Percentiles rank a stretch among this genome's conserved stretches.
These are phyloP conservation scores for Hylomyscus alleni DNA, from an alignment of 2,797 vertebrate species.

Conservation along the genomic window DNA sequence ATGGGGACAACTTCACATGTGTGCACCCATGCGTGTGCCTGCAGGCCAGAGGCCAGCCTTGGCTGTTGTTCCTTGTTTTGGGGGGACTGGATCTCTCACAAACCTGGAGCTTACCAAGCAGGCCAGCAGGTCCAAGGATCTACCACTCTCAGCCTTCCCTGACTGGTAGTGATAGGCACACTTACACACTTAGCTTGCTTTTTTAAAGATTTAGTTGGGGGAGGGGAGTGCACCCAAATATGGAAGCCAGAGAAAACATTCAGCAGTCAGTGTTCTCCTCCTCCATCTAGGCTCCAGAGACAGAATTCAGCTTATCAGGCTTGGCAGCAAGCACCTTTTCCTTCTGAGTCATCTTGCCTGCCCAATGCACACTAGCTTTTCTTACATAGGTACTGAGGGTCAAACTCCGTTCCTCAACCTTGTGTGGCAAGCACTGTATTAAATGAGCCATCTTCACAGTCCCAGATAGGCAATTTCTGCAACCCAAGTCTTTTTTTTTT, in stretches of 20 bases:
- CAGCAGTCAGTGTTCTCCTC: not conserved
- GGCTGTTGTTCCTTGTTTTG: not conserved
- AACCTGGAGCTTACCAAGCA: not conserved
- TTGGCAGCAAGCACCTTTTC: not conserved
- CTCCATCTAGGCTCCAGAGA: not conserved
- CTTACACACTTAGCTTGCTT: not conserved
- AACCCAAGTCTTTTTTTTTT: too few species aligned
- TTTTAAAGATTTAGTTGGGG: too few species aligned
- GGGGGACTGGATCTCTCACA: not conserved
- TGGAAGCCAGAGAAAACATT: not conserved
- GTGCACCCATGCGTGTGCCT: too few species aligned
- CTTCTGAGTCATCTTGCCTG: not conserved
- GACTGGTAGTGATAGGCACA: not conserved
- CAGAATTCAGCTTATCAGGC: not conserved
- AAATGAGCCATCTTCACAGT: not conserved
- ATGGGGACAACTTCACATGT: not conserved
- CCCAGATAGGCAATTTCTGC: not conserved
- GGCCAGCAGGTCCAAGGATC: not conserved
- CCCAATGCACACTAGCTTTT: not conserved
- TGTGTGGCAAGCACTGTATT: too few species aligned
- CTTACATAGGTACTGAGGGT: not conserved
- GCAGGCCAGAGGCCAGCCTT: not conserved
- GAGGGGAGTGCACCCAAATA: not conserved
- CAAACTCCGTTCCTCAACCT: not conserved
- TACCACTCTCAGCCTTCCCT: not conserved